phyloP scores from a whole-genome alignment of 2,888 invertebrate species.

The Thelaira solivaga region DNA sequence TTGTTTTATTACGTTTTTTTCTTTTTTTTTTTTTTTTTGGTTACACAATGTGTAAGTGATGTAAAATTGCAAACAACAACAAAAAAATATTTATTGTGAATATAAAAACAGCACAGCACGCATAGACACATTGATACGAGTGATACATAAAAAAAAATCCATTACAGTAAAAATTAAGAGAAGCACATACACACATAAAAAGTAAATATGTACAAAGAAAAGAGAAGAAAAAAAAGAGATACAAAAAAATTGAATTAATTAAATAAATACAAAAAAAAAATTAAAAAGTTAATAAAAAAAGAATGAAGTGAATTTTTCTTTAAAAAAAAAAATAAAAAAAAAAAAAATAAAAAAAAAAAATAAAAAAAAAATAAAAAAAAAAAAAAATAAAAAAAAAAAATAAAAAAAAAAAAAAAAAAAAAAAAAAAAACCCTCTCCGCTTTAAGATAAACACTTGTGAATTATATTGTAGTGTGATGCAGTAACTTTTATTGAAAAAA shows the following conservation, averaged over 20 bases:
- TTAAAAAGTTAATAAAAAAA: not conserved
- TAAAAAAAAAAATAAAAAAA: not conserved
- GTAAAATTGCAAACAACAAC: constrained; percentile 48
- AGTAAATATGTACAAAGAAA: constrained; percentile 16
- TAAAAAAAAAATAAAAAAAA: not conserved
- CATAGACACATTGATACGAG: constrained; percentile 14
- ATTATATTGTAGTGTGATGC: too few species aligned
- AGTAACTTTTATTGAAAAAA: too few species aligned
- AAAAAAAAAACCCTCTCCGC: too few species aligned
- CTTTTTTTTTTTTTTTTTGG: constrained; percentile 19
- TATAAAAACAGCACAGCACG: not conserved
- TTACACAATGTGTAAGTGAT: too few species aligned
- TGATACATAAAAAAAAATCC: constrained; percentile 14
- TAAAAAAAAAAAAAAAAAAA: not conserved
- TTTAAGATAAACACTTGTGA: too few species aligned
- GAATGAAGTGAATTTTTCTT: not conserved
- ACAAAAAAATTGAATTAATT: not conserved
- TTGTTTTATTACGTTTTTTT: not conserved
- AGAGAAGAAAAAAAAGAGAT: not conserved
- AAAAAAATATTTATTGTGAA: not conserved
- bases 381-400: not conserved
- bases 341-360: not conserved
- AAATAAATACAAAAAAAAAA: not conserved
- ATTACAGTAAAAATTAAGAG: not conserved
- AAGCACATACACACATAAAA: constrained; percentile 13